These are phyloP conservation scores for Plodia interpunctella DNA, from an alignment of 1,140 invertebrate genomes.

Conservation along the genomic window DNA sequence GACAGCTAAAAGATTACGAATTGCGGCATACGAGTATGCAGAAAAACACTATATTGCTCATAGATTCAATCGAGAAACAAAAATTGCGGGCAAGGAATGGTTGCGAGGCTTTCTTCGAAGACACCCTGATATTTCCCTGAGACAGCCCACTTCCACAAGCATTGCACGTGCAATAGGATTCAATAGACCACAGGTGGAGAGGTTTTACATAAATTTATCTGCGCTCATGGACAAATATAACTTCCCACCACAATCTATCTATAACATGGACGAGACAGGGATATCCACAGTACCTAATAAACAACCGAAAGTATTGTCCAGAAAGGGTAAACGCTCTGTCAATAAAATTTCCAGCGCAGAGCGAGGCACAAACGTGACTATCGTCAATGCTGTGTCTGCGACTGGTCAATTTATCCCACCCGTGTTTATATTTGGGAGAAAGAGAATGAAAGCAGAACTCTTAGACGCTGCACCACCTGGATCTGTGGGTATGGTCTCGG, in stretches of 20 bases:
- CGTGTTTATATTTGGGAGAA: slow-evolving; percentile 32
- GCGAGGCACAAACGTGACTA: slow-evolving; percentile 43
- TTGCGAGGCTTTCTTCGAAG: too few relatives aligned
- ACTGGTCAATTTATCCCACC: slow-evolving; percentile 30
- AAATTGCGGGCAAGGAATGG: too few relatives aligned
- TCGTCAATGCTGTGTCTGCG: slow-evolving; percentile 29
- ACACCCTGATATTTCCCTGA: too few relatives aligned
- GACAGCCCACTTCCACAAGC: slow-evolving; percentile 14
- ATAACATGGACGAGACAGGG: slow-evolving; percentile 58
- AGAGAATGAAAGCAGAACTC: slow-evolving; percentile 35
- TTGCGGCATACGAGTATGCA: too few relatives aligned
- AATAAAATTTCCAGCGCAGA: slow-evolving; percentile 43
- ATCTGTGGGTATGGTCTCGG: slow-evolving; percentile 30
- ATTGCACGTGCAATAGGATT: slow-evolving; percentile 32
- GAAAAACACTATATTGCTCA: too few relatives aligned
- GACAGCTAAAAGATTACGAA: too few relatives aligned
- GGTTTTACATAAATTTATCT: slow-evolving; percentile 22
- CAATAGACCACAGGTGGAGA: slow-evolving; percentile 23
- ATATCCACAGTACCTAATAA: slow-evolving; percentile 47
- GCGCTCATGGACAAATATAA: slow-evolving; percentile 21
- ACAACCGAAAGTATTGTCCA: slow-evolving; percentile 36
- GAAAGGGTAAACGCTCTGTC: slow-evolving; percentile 37
- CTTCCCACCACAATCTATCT: slow-evolving; percentile 23
- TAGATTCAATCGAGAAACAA: too few relatives aligned
- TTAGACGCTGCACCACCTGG: slow-evolving; percentile 41